These are phyloP conservation scores for Stenodera caucasica DNA, from an alignment of 2,888 invertebrate genomes.

Conservation along the genomic window DNA sequence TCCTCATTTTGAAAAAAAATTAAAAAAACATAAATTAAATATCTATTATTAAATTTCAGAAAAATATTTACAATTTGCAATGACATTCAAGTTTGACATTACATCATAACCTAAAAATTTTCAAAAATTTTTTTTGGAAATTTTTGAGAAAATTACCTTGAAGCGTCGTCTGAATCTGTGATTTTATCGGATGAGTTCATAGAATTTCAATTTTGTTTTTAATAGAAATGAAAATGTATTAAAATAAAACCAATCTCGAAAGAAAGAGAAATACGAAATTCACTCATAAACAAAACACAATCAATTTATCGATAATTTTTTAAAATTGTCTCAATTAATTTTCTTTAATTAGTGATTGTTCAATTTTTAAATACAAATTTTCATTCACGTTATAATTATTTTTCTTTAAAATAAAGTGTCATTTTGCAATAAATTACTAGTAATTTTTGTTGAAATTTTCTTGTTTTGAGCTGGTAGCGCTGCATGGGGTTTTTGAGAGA, in stretches of 20 bases:
- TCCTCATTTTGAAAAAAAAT: slow-evolving; percentile 39
- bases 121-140: neutral
- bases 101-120: slow-evolving; percentile 47
- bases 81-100: slow-evolving; percentile 53
- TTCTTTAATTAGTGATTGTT: no score
- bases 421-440: no score
- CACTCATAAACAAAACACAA: neutral
- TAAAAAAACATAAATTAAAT: neutral
- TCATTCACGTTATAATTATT: no score
- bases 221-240: slow-evolving; percentile 10
- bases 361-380: no score
- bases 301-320: no score
- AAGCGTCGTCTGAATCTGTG: slow-evolving; percentile 58
- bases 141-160: slow-evolving; percentile 52
- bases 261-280: neutral
- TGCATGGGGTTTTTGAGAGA: no score
- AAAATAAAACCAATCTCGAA: neutral
- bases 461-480: no score
- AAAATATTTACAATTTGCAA: slow-evolving; percentile 27
- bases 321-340: no score
- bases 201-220: slow-evolving; percentile 45
- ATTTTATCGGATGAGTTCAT: slow-evolving; percentile 57
- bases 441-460: no score
- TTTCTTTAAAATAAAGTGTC: no score
- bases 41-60: slow-evolving; percentile 5